Evolutionary conservation across 64 coral and sea anemone species (phyloP).

Genomic region (Dendronephthya gigantea): DNA sequence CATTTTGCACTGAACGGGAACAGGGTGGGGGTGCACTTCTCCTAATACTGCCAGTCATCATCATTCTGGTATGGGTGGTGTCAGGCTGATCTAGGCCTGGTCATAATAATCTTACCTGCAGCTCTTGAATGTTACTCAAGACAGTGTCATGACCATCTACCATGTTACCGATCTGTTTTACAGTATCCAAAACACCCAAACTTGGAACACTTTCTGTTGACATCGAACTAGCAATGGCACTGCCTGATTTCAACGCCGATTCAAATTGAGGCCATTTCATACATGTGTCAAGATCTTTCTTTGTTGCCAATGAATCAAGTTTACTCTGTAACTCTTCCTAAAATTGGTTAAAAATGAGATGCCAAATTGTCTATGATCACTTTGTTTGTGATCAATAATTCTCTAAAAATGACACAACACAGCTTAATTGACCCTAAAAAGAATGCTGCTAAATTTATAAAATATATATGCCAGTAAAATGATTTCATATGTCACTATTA

Average conservation of each 20-base stretch:
- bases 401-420: background rate
- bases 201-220: background rate
- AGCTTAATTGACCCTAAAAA: background rate
- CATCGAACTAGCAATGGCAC: background rate
- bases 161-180: background rate
- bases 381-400: too few relatives aligned
- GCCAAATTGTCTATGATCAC: too few relatives aligned
- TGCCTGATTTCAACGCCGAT: background rate
- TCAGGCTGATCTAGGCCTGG: too few relatives aligned
- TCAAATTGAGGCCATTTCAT: constrained; percentile 9
- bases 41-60: too few relatives aligned
- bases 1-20: too few relatives aligned
- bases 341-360: too few relatives aligned
- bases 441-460: too few relatives aligned
- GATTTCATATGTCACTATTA: too few relatives aligned
- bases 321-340: background rate
- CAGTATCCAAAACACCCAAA: background rate
- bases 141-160: background rate
- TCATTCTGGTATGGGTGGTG: too few relatives aligned
- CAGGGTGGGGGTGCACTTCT: too few relatives aligned
- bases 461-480: too few relatives aligned
- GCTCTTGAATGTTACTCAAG: background rate
- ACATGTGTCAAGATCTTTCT: background rate
- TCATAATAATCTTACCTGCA: background rate
- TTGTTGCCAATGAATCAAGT: background rate